These are phyloP conservation scores for Helicoverpa assulta DNA, from an alignment of 2,888 invertebrate genomes.

Conservation along the genomic window DNA sequence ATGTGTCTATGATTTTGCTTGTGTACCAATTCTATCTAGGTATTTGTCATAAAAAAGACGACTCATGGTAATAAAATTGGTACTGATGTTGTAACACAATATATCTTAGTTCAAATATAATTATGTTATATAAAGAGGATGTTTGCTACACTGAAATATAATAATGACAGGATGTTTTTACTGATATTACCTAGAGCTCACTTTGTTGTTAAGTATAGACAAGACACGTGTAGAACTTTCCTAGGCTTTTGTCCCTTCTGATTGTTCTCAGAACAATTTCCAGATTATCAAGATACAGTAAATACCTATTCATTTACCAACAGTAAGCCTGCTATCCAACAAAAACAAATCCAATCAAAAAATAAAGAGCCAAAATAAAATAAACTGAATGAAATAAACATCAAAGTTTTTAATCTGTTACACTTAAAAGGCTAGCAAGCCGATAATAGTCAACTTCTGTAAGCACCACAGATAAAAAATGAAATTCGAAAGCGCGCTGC, in stretches of 20 bases:
- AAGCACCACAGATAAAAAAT: constrained; percentile 49
- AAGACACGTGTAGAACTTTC: too few species aligned
- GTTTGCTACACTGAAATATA: constrained; percentile 1
- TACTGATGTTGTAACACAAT: too few species aligned
- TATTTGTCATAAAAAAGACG: too few species aligned
- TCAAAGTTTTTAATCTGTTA: constrained; percentile 20
- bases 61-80: too few species aligned
- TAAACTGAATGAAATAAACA: neutral
- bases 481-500: constrained; percentile 28
- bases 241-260: too few species aligned
- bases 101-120: too few species aligned
- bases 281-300: too few species aligned
- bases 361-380: neutral
- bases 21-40: too few species aligned
- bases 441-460: constrained; percentile 34
- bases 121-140: neutral
- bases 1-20: too few species aligned
- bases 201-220: neutral
- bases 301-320: neutral
- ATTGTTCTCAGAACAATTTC: neutral
- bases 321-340: neutral
- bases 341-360: neutral
- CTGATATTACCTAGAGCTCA: neutral
- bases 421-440: constrained; percentile 22
- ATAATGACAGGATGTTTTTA: constrained; percentile 7